Conservation (phyloP, 1,140 invertebrate genomes). For the Ceratina calcarata region DNA sequence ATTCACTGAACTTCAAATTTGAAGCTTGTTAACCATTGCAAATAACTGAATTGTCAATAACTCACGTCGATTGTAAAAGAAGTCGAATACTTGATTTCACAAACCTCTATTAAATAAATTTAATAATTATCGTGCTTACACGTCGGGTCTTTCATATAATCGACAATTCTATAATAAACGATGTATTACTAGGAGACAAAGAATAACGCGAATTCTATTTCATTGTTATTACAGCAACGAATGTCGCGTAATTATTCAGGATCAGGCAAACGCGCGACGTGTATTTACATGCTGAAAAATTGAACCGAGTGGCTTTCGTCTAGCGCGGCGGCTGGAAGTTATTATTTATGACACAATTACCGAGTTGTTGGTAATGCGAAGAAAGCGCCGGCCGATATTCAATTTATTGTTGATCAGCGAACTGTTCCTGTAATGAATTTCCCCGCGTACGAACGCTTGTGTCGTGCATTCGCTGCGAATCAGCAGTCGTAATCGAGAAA, state of each 20-base stretch:
- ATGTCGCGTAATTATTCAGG: constrained; percentile 8
- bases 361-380: constrained; percentile 17
- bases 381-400: constrained; percentile 33
- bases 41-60: not conserved
- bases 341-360: constrained; percentile 53
- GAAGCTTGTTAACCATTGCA: not conserved
- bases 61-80: not conserved
- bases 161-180: no score
- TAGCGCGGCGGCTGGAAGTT: constrained; percentile 8
- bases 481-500: constrained; percentile 28
- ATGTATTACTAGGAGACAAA: not conserved
- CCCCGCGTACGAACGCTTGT: not conserved
- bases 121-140: no score
- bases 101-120: not conserved
- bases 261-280: not conserved
- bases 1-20: not conserved
- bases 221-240: not conserved
- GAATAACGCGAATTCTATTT: not conserved
- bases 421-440: constrained; percentile 50
- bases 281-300: constrained; percentile 19
- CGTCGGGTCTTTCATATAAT: no score
- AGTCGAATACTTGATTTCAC: not conserved
- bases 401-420: constrained; percentile 29
- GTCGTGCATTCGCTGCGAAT: constrained; percentile 13
- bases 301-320: constrained; percentile 30